These are phyloP conservation scores for Chymomyza caudatula DNA, from an alignment of 2,888 invertebrate species.

Conservation along the genomic window DNA sequence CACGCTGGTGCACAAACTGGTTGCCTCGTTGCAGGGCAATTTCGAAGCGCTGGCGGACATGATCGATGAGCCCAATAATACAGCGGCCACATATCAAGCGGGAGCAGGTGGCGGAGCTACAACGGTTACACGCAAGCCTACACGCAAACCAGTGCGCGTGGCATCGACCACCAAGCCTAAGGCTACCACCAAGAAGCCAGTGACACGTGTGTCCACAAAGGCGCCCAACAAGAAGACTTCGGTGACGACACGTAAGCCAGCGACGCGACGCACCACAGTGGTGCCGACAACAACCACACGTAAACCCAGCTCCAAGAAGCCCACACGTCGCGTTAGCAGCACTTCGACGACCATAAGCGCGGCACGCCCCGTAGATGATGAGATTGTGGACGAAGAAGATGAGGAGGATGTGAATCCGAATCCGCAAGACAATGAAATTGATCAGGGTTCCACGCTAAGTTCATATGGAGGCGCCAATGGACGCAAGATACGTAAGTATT, in stretches of 20 bases:
- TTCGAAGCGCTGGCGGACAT: slow-evolving; percentile 89
- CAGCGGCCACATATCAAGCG: slow-evolving; percentile 58
- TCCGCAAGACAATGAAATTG: slow-evolving; percentile 69
- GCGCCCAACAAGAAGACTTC: slow-evolving; percentile 65
- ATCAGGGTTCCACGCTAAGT: slow-evolving; percentile 57
- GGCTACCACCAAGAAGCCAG: slow-evolving; percentile 74
- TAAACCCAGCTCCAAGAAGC: slow-evolving; percentile 74
- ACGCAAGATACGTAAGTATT: slow-evolving; percentile 77
- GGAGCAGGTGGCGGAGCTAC: slow-evolving; percentile 31
- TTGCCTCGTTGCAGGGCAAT: slow-evolving; percentile 89
- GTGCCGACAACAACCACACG: slow-evolving; percentile 74
- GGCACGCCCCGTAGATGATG: slow-evolving; percentile 62
- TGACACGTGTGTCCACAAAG: slow-evolving; percentile 70
- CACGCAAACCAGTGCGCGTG: slow-evolving; percentile 64
- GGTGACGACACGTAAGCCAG: slow-evolving; percentile 68
- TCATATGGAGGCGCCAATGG: slow-evolving; percentile 64
- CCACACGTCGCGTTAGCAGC: slow-evolving; percentile 66
- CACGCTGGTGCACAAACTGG: slow-evolving; percentile 89
- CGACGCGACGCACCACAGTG: slow-evolving; percentile 70
- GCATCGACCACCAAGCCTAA: slow-evolving; percentile 59
- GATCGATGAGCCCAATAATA: slow-evolving; percentile 81
- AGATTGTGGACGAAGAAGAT: slow-evolving; percentile 72
- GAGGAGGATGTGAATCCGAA: slow-evolving; percentile 73
- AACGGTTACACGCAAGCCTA: slow-evolving; percentile 66
- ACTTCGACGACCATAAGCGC: slow-evolving; percentile 74